Base-by-base conservation (phyloP, 2,888 invertebrate genomes). In the Bugula neritina region DNA sequence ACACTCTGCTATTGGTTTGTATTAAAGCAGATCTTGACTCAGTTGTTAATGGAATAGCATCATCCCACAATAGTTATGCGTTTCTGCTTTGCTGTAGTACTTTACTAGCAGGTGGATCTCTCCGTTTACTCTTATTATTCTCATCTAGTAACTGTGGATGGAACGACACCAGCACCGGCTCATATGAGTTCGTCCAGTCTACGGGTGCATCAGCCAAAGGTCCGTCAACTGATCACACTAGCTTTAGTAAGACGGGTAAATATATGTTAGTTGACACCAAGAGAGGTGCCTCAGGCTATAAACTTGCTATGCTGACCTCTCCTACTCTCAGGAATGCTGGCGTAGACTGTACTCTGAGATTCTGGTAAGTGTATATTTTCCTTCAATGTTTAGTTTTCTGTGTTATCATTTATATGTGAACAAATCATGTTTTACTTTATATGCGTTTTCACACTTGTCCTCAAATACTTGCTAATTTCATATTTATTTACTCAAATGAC, bases 261-360 rank as follows among this genome's bases (percentile, higher is more conserved):
- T 94, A 92, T 82, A 89, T 94, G 88, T 91, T 91, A 77, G 89
- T 93, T 74, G 93, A 94, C 80, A n/a, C 43, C 5, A 70, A 43
- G 23, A 10, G 23, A 5, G 52, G 43, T 5, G 89, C 91, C 23
- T 89, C 91, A 29, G 70, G 52, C 52, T 43, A 54, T 29, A 70
- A 70, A 23, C 31, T 70, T 43, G 0, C 86, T 88, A 0, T 85
- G 86, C 0, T 85, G 88, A n/a, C 77, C 85, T 21, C 85, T 84
- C 58, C 89, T 90, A 76, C 89, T 90, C 74, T 88, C 88, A 0
- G 90, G 92, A 0, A 88, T 90, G 35, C 70, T 31, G 17, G 29
- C 13, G 70, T 52, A 5, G 70, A 70, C 70, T 70, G 70, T 54
- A 70, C 70, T 43, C 70, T 70, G 5, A n/a, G 27, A 29, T 70